Conservation (phyloP, 1,140 invertebrate species). For the Drosophila sucinea region DNA sequence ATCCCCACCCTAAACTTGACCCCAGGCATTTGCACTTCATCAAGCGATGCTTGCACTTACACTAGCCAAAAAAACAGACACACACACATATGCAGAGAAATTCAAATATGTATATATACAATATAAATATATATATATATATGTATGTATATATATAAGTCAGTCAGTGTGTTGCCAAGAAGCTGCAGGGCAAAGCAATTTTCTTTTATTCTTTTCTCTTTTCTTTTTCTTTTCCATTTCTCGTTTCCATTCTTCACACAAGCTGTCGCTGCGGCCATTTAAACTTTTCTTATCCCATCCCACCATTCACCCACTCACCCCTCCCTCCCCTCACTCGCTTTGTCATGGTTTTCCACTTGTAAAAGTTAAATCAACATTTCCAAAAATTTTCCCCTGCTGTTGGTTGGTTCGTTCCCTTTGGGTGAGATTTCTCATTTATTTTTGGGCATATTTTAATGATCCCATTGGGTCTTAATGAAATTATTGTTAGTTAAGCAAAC, state of each 20-base stretch:
- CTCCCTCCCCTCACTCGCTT: neutral
- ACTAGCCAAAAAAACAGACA: slow-evolving; percentile 54
- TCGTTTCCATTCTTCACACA: slow-evolving; percentile 18
- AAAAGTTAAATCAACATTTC: slow-evolving; percentile 28
- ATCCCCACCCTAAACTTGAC: slow-evolving; percentile 75
- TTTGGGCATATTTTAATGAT: slow-evolving; percentile 79
- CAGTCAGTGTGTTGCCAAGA: slow-evolving; percentile 55
- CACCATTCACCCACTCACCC: neutral
- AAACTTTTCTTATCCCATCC: slow-evolving; percentile 49
- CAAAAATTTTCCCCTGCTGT: neutral
- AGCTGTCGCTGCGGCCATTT: slow-evolving; percentile 53
- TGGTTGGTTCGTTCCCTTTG: slow-evolving; percentile 31
- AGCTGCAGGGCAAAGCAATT: slow-evolving; percentile 68
- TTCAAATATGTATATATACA: slow-evolving; percentile 18
- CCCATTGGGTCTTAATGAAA: slow-evolving; percentile 81
- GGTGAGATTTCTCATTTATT: slow-evolving; percentile 65
- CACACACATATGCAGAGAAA: slow-evolving; percentile 25
- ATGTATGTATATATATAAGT: slow-evolving; percentile 24
- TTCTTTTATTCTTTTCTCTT: slow-evolving; percentile 54
- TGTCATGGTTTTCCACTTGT: slow-evolving; percentile 6
- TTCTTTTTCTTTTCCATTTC: slow-evolving; percentile 17
- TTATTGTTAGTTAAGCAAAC: slow-evolving; percentile 71
- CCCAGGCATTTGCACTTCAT: slow-evolving; percentile 79
- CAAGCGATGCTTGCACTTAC: slow-evolving; percentile 60
- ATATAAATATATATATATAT: slow-evolving; percentile 31